Conservation (phyloP, 1,140 invertebrate genomes). For the Gryllus bimaculatus region DNA sequence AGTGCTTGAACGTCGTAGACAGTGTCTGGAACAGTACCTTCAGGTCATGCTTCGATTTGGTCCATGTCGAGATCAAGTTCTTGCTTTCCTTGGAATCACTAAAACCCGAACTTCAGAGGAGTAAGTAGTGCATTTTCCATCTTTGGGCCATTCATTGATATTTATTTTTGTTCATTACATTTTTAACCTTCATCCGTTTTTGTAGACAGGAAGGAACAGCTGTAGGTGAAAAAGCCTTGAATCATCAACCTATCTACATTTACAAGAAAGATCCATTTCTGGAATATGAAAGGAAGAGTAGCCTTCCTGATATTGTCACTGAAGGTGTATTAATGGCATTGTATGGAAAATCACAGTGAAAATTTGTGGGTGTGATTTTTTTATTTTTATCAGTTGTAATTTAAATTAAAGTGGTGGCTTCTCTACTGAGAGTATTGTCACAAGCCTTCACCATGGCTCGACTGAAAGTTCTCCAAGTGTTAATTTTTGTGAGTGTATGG, state of each 20-base stretch:
- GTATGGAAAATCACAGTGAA: constrained; percentile 16
- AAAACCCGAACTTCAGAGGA: neutral
- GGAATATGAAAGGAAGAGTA: constrained; percentile 25
- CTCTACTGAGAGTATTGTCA: neutral
- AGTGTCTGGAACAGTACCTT: constrained; percentile 35
- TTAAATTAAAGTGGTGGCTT: neutral
- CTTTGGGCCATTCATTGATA: neutral
- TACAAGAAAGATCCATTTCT: constrained; percentile 28
- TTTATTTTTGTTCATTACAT: neutral
- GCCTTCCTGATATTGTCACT: constrained; percentile 25
- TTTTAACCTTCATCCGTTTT: neutral
- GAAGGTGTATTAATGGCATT: constrained; percentile 27
- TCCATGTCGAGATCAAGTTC: constrained; percentile 20
- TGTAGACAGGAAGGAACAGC: constrained; percentile 1
- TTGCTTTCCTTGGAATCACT: constrained; percentile 20
- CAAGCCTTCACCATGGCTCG: constrained; percentile 10
- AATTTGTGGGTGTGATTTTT: neutral
- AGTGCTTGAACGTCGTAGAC: constrained; percentile 38
- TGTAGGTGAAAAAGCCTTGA: constrained; percentile 10
- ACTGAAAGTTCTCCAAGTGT: constrained; percentile 26
- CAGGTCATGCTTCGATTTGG: constrained; percentile 30
- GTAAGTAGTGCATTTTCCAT: constrained; percentile 9
- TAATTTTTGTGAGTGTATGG: constrained; percentile 37
- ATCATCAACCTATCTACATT: constrained; percentile 27
- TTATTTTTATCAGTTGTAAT: neutral